These are phyloP conservation scores for Eurytoma adleriae DNA, from an alignment of 2,888 invertebrate species.

Conservation along the genomic window DNA sequence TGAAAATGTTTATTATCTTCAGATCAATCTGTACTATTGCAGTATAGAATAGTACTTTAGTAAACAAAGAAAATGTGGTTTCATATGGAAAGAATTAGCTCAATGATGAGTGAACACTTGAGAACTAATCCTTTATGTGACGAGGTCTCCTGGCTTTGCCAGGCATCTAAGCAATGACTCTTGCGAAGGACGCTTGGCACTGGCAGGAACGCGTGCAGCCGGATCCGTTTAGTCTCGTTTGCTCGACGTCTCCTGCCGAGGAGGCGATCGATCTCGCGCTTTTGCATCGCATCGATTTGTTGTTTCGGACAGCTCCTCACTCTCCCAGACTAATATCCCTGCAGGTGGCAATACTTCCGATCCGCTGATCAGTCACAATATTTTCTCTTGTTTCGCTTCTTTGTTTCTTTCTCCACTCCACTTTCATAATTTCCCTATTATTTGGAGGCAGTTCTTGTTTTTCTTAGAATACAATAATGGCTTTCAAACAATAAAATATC, in stretches of 20 bases:
- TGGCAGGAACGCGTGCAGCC: background rate
- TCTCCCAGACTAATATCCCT: slow-evolving; percentile 2
- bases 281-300: slow-evolving; percentile 2
- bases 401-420: background rate
- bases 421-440: too few species aligned
- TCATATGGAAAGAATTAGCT: too few species aligned
- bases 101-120: background rate
- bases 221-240: slow-evolving; percentile 3
- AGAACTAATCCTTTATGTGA: background rate
- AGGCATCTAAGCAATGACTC: background rate
- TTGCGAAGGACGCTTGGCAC: background rate
- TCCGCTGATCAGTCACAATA: background rate
- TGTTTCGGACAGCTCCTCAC: background rate
- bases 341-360: background rate
- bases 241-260: background rate
- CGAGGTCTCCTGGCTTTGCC: background rate
- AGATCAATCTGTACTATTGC: too few species aligned
- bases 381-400: background rate
- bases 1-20: too few species aligned
- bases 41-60: too few species aligned
- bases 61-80: too few species aligned
- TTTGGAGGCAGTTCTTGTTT: too few species aligned
- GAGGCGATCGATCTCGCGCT: slow-evolving; percentile 2
- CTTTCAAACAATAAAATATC: too few species aligned
- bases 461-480: too few species aligned